Conservation (phyloP, 2,797 vertebrate species). For the Knipowitschia caucasica region DNA sequence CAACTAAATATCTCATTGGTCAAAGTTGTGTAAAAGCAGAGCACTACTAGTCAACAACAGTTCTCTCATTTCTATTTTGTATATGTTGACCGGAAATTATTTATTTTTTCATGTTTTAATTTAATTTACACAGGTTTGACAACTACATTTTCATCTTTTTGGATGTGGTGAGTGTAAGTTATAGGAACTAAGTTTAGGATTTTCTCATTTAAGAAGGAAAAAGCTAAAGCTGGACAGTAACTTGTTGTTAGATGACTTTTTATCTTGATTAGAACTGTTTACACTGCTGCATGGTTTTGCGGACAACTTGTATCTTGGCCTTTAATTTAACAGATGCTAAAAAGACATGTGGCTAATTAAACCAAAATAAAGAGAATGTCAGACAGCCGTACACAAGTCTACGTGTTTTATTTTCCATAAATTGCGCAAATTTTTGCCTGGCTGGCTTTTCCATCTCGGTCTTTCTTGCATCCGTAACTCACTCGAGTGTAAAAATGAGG, state of each 20-base stretch:
- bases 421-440: too few species aligned
- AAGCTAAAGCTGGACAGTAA: slow-evolving; percentile 32
- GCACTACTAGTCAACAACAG: neutral
- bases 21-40: slow-evolving; percentile 10
- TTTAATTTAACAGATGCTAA: slow-evolving; percentile 58
- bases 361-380: slow-evolving; percentile 80
- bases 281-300: slow-evolving; percentile 69
- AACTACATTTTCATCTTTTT: slow-evolving; percentile 24
- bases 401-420: neutral
- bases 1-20: slow-evolving; percentile 14
- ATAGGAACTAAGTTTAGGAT: slow-evolving; percentile 15
- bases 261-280: slow-evolving; percentile 59
- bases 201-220: slow-evolving; percentile 31
- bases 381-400: slow-evolving; percentile 27
- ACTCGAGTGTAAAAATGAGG: slow-evolving; percentile 44
- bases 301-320: slow-evolving; percentile 62
- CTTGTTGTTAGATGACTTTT: slow-evolving; percentile 50
- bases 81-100: slow-evolving; percentile 56
- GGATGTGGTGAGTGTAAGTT: slow-evolving; percentile 14
- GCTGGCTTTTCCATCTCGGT: slow-evolving; percentile 15
- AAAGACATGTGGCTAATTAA: slow-evolving; percentile 57
- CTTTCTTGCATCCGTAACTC: slow-evolving; percentile 25
- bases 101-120: slow-evolving; percentile 57
- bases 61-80: slow-evolving; percentile 46
- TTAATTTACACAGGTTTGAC: slow-evolving; percentile 27